Evolutionary conservation across 2,797 vertebrate species (phyloP), one percentile per base, ranked within the genome.

Genomic region (Hippoglossus hippoglossus): DNA sequence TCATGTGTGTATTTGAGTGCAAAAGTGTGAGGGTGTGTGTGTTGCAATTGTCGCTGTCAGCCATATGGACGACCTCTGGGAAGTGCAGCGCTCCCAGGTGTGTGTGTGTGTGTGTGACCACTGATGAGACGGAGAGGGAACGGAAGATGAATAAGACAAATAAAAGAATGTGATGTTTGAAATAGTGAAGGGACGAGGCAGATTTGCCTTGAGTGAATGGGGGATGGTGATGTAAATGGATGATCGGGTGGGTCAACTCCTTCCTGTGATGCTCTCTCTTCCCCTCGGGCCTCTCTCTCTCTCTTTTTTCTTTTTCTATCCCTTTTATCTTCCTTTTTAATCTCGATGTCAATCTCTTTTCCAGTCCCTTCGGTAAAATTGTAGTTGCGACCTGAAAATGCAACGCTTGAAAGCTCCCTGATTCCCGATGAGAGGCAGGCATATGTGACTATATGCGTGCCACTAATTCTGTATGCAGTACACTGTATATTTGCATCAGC

Each of bases 161-260:
- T 58, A 22, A 67, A 75, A 65, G 0, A 67, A 51, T 19, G 2
- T 12, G 24, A 36, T 66, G 41, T 50, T 22, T 51, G 44, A 65
- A 55, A 72, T 47, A 52, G 77, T 62, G 57, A 63, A 25, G 16
- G 54, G 68, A 63, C 19, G 2, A 31, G 53, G 52, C 71, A 53
- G 67, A 56, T 73, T 62, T 73, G 60, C 53, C 26, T 62, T 67
- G 21, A 52, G 58, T 79, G 67, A 69, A 86, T 82, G 79, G 79
- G 86, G 88, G 85, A 86, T 77, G 86, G 76, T 85, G 49, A 53
- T 72, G 63, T 75, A 73, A 75, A 80, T 19, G 78, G 71, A 77
- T 89, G 74, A 79, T 74, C 46, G 82, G 73, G 77, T 85, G 88
- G 88, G 80, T 90, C 80, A 86, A 21, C 49, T 82, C 67, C 71